Conservation (phyloP, 2,888 invertebrate genomes). For the Drosophila tripunctata region DNA sequence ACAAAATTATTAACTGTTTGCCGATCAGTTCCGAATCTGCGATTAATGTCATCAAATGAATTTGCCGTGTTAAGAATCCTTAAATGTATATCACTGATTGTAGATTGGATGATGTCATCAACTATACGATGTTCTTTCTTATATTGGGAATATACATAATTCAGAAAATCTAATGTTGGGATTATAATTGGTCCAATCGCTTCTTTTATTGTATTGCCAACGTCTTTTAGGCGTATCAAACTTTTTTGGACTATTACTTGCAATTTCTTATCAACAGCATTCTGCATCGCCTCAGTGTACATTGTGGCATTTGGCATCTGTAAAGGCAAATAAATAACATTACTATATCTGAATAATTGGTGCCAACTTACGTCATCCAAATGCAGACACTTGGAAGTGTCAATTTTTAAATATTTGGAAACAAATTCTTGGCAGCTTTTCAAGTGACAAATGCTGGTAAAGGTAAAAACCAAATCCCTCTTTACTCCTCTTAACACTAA, state of each 20-base stretch:
- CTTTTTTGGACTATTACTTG: background rate
- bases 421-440: background rate
- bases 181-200: background rate
- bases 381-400: conserved; percentile 83
- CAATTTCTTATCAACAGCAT: conserved; percentile 1
- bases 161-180: too few species aligned
- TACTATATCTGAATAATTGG: background rate
- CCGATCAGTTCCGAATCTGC: conserved; percentile 1
- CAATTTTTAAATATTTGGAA: background rate
- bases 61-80: background rate
- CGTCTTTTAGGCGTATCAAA: background rate
- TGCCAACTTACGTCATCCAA: conserved; percentile 11
- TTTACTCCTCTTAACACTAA: conserved; percentile 88
- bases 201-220: background rate
- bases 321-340: background rate
- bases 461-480: conserved; percentile 85
- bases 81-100: conserved; percentile 15
- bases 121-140: background rate
- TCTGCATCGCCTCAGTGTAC: conserved; percentile 5
- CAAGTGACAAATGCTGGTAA: conserved; percentile 75
- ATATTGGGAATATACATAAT: background rate
- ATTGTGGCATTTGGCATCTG: conserved; percentile 35
- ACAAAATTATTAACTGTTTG: conserved; percentile 86
- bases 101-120: background rate
- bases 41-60: conserved; percentile 23